Evolutionary conservation across 92 coral and sea anemone genomes (phyloP), one percentile per base, ranked within the genome.

Genomic region (Chrysogorgia sp.): DNA sequence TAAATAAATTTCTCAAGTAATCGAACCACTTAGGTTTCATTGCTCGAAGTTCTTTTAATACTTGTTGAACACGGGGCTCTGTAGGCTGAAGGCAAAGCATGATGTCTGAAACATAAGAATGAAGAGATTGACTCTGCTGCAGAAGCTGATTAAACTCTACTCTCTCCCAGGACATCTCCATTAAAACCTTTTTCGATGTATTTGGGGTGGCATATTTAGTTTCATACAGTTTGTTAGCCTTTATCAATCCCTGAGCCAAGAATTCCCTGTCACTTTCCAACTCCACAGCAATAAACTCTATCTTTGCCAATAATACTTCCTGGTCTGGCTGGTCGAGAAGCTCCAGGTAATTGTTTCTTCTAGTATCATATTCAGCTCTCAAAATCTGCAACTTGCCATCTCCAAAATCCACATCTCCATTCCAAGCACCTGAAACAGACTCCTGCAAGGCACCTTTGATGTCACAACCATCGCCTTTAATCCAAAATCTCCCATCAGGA

Each of bases 161-260:
- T 74, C 84, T 57, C 79, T 82, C 90, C 92, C 92, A 89, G 40
- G 90, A 89, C 3, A 89, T 76, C 12, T 65, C 76, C 74, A 77
- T 89, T 71, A 89, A 30, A 35, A 79, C 15, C 10, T 78, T 34
- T 30, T 71, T 65, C 3, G 92, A 82, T 21, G 85, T 41, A 30
- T 43, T 89, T 21, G 83, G 87, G 19, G 49, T 82, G 58, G 25
- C 79, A 83, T 6, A 62, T 43, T 81, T 88, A 17, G 47, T 61
- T 40, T 71, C 50, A 45, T 81, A 88, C 26, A 22, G 60, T 40
- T 76, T 58, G 1, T 76, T 81, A 20, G 82, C 80, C n/a, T 33
- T 49, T 32, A 22, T 33, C 41, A 88, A 69, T 53, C 92, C 87
- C 34, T 77, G 37, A 15, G 85, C 22, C 68, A 23, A 89, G 81